Evolutionary conservation across 2,888 invertebrate genomes (phyloP).

Genomic region (Dermolepida albohirtum): DNA sequence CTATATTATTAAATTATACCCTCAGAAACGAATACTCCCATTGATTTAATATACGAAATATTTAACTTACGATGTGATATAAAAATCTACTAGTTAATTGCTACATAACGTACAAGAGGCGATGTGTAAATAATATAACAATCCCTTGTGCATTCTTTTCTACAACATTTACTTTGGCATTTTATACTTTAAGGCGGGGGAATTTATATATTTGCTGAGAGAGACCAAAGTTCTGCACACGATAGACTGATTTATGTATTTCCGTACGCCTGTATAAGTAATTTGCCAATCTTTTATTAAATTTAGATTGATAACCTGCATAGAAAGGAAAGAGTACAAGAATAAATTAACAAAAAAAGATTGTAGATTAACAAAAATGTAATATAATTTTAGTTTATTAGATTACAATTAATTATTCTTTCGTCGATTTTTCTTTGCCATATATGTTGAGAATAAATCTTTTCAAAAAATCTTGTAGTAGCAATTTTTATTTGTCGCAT

Average conservation of each 20-base stretch:
- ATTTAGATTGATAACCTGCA: constrained; percentile 15
- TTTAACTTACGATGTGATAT: no score
- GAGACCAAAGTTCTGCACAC: constrained; percentile 37
- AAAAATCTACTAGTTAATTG: background rate
- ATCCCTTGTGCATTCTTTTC: constrained; percentile 39
- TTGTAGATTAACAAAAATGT: background rate
- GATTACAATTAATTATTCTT: no score
- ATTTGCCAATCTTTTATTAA: constrained; percentile 32
- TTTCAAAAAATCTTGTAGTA: no score
- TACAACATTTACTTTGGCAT: constrained; percentile 38
- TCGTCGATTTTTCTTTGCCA: no score
- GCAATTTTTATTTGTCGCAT: no score
- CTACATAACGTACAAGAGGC: background rate
- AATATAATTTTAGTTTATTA: no score
- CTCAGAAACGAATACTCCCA: no score
- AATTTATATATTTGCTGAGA: constrained; percentile 23
- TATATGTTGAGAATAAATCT: no score
- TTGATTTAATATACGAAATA: no score
- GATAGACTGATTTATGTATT: constrained; percentile 40
- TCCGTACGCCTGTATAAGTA: constrained; percentile 7
- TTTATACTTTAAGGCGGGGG: constrained; percentile 12
- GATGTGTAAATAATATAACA: constrained; percentile 6
- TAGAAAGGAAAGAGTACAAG: background rate
- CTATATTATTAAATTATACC: no score
- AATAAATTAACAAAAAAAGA: background rate